Percentiles rank a stretch among this genome's conserved stretches.
Conservation (phyloP, 2,888 invertebrate genomes). For the Noctua comes region DNA sequence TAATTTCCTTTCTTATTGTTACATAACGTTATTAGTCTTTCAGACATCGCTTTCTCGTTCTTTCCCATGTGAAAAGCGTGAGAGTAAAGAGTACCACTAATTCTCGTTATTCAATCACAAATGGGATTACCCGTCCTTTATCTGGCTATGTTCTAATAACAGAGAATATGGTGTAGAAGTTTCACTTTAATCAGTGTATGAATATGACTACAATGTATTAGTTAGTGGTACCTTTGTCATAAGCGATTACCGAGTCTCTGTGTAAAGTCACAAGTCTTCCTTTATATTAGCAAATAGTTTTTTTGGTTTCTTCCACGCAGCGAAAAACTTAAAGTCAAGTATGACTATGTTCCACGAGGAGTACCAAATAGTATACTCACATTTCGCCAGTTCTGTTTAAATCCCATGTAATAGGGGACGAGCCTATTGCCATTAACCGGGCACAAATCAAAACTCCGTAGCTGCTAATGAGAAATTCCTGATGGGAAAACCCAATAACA, state of each 20-base stretch:
- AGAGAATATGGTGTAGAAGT: background rate
- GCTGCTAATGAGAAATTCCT: too few species aligned
- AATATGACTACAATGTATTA: background rate
- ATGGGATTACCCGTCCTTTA: slow-evolving; percentile 12
- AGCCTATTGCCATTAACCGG: too few species aligned
- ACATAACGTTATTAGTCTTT: slow-evolving; percentile 1
- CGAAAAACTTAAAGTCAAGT: too few species aligned
- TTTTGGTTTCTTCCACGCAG: background rate
- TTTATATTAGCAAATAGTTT: background rate
- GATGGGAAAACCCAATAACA: too few species aligned
- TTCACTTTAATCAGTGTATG: background rate
- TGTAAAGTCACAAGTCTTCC: background rate
- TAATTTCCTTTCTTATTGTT: slow-evolving; percentile 11
- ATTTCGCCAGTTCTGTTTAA: too few species aligned
- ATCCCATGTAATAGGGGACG: too few species aligned
- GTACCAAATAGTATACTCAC: too few species aligned
- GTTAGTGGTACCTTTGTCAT: background rate
- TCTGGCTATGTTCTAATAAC: background rate
- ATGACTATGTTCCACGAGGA: too few species aligned
- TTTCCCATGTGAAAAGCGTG: too few species aligned
- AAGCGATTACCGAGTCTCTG: background rate
- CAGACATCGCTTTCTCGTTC: slow-evolving; percentile 35
- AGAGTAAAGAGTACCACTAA: slow-evolving; percentile 23
- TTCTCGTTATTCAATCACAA: slow-evolving; percentile 23
- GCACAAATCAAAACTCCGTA: too few species aligned